Percentiles rank a stretch among this genome's conserved stretches.
Conservation (phyloP, 1,140 invertebrate genomes). For the Acromyrmex echinatior region DNA sequence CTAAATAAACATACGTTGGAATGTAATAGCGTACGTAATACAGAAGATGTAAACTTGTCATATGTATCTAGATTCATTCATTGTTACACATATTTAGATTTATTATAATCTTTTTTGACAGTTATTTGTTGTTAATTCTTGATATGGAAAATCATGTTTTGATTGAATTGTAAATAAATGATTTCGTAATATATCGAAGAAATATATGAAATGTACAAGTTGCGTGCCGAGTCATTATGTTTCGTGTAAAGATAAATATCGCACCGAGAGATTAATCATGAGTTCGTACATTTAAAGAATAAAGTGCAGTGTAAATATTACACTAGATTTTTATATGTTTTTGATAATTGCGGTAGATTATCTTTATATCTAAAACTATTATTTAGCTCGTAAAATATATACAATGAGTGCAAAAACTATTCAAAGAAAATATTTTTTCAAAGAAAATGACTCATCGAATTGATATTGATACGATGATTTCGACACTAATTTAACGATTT, state of each 20-base stretch:
- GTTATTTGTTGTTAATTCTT: background rate
- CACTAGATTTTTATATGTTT: constrained; percentile 11
- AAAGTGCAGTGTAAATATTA: constrained; percentile 15
- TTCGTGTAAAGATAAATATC: constrained; percentile 15
- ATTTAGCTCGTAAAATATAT: background rate
- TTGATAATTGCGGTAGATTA: constrained; percentile 29
- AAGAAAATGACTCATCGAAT: no score
- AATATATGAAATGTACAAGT: constrained; percentile 35
- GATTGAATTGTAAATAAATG: constrained; percentile 24
- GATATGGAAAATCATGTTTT: constrained; percentile 12
- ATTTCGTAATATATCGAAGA: background rate
- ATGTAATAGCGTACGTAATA: background rate
- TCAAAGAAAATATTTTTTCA: no score
- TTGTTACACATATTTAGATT: background rate
- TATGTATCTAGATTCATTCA: background rate
- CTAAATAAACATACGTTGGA: background rate
- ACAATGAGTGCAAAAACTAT: no score
- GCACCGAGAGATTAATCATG: constrained; percentile 43
- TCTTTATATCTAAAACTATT: background rate
- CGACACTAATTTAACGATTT: no score
- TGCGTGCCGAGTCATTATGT: constrained; percentile 49
- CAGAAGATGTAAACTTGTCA: background rate
- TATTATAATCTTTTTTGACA: background rate
- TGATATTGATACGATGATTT: no score
- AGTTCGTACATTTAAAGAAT: constrained; percentile 8